Evolutionary conservation across 2,888 invertebrate species (phyloP), one percentile per base, ranked within the genome.

Genomic region (Aphodius granarius): DNA sequence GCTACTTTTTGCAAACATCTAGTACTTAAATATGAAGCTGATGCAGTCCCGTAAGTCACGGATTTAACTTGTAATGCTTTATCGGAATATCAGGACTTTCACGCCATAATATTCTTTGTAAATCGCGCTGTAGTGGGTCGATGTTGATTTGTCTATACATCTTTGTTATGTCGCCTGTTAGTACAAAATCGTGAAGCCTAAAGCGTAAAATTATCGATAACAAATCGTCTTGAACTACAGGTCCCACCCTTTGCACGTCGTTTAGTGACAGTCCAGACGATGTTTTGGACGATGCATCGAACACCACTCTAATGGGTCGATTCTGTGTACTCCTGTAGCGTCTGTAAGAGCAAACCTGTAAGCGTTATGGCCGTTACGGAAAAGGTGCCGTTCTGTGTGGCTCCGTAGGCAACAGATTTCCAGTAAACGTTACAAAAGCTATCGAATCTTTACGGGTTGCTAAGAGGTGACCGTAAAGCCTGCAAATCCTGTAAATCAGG

Each of bases 121-220:
- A 78, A 63, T 80, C 71, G 4, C 66, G 19, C 6, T 83, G 74
- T 2, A 72, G 20, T 6, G 75, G 73, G 19, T 78, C 17, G 0
- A 82, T 66, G 5, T 65, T 4, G 4, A 84, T 78, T 71, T 81
- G 80, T 0, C 78, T 77, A 70, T 80, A 84, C 78, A 83, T 82
- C 73, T 81, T 77, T 3, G 66, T 73, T 13, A 84, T 78, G 65
- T 83, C 83, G 0, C 79, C 81, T 3, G 77, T 77, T 0, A 83
- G 21, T 0, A 80, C 81, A 43, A 19, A 75, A 22, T 19, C 5
- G 62, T 78, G 68, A 17, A 15, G 43, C 64, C 78, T n/a, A 72
- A 78, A 78, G 5, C 75, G 62, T n/a, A 66, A 17, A 13, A 78
- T 20, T 9, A 78, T 72, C 16, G 76, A 43, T 64, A 74, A 63